phyloP scores from a whole-genome alignment of 2,888 invertebrate genomes.

The Philonicus albiceps region DNA sequence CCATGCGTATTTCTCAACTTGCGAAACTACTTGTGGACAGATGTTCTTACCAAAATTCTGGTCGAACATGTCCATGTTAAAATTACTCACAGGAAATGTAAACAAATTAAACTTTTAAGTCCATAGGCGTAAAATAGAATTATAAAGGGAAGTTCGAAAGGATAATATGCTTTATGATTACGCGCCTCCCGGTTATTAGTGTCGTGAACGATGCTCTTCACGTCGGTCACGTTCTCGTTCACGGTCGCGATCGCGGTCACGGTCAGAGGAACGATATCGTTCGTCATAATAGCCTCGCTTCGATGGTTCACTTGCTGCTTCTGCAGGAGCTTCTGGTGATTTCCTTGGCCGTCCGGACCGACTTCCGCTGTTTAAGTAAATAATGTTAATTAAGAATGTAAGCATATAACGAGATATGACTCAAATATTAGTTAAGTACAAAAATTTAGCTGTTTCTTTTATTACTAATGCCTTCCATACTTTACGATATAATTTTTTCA shows the following conservation, averaged over 20 bases:
- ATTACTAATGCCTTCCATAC: background rate
- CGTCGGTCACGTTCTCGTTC: constrained; percentile 73
- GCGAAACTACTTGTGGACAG: background rate
- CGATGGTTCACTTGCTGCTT: constrained; percentile 59
- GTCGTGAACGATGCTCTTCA: constrained; percentile 76
- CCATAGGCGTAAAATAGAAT: constrained; percentile 8
- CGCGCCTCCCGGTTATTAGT: constrained; percentile 61
- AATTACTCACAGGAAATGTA: constrained; percentile 2
- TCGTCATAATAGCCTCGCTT: constrained; percentile 83
- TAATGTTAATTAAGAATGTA: background rate
- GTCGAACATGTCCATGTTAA: background rate
- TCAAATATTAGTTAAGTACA: background rate
- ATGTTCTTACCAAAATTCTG: background rate
- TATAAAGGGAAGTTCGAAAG: background rate
- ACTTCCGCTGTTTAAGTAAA: constrained; percentile 59
- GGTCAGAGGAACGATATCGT: constrained; percentile 77
- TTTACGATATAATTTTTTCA: background rate
- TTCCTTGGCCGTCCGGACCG: constrained; percentile 66
- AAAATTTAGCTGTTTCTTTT: background rate
- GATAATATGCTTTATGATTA: background rate
- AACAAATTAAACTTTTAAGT: background rate
- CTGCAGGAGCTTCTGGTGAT: constrained; percentile 66
- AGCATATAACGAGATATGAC: background rate
- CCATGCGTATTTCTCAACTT: background rate
- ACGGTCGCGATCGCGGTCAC: constrained; percentile 72